Percentiles rank a stretch among this genome's conserved stretches.
Conservation (phyloP, 2,888 invertebrate genomes). For the Brachycybe producta region DNA sequence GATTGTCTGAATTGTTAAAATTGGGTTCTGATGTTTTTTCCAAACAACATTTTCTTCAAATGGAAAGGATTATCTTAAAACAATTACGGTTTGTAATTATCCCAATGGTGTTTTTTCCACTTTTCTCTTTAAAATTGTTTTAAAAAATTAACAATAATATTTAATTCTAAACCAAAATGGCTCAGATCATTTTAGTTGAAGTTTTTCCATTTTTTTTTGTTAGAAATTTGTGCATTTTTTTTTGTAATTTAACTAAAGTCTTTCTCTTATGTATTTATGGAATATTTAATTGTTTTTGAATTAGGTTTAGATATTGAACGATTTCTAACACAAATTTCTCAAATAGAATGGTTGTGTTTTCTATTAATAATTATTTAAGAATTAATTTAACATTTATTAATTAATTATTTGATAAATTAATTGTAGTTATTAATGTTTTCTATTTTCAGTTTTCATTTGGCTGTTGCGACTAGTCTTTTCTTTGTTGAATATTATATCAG, state of each 20-base stretch:
- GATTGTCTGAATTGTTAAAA: constrained; percentile 10
- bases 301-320: too few relatives aligned
- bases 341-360: too few relatives aligned
- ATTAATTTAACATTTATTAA: too few relatives aligned
- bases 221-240: background rate
- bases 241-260: background rate
- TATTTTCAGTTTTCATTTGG: constrained; percentile 13
- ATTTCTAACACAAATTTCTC: too few relatives aligned
- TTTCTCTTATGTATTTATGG: too few relatives aligned
- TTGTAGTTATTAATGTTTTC: background rate
- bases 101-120: background rate
- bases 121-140: background rate
- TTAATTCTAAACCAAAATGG: too few relatives aligned
- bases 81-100: constrained; percentile 9
- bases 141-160: background rate
- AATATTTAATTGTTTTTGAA: too few relatives aligned
- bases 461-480: constrained; percentile 11
- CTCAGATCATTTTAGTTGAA: too few relatives aligned
- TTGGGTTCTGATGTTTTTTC: constrained; percentile 13
- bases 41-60: constrained; percentile 16
- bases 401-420: too few relatives aligned
- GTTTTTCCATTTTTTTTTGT: background rate
- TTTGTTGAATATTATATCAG: constrained; percentile 11
- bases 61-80: constrained; percentile 16
- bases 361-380: too few relatives aligned